Evolutionary conservation across 2,113 vertebrate species (phyloP), one percentile per base, ranked within the genome.

Genomic region (Taxidea taxus): DNA sequence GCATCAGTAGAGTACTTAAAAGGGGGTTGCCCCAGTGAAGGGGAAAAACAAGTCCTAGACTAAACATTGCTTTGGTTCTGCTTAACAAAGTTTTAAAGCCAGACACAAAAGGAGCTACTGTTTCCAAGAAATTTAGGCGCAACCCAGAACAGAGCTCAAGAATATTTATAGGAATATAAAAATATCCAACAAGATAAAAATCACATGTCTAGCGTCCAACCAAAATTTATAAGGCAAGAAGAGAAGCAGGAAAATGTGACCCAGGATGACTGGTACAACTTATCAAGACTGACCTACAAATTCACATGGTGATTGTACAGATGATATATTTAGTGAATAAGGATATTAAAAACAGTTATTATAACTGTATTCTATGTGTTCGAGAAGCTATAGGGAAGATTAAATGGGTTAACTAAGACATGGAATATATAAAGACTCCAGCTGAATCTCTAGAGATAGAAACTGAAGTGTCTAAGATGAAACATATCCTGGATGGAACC

Each of bases 101-200:
- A 86, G 37, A 37, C 58, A 62, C 34, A 74, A 42, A 94, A 77
- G 20, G 20, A 87, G 6, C 34, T 75, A 68, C 34, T 74, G 14
- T 49, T 56, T 58, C 47, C 20, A 58, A 62, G 34, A 37, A 60
- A 86, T 78, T 91, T 87, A 75, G 83, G 39, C 34, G 42, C 49
- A 91, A 68, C 31, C 29, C 23, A 83, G 27, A 87, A 77, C 4
- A 82, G 91, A 74, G 21, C 37, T 66, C 42, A 83, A 68, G 9
- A 81, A 81, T 83, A 39, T 58, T 68, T 77, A 68, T 4, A 83
- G 34, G 37, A 87, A 47, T 42, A 87, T 81, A 81, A 78, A 86
- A 87, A 37, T 94, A 96, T 72, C 8, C 72, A 86, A 47, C 16
- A 82, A 78, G 16, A 27, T 94, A 90, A 94, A 87, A 94, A 87